Percentiles rank a stretch among this genome's conserved stretches.
These are phyloP conservation scores for Myiozetetes cayanensis DNA, from an alignment of 2,113 vertebrate genomes.

Conservation along the genomic window DNA sequence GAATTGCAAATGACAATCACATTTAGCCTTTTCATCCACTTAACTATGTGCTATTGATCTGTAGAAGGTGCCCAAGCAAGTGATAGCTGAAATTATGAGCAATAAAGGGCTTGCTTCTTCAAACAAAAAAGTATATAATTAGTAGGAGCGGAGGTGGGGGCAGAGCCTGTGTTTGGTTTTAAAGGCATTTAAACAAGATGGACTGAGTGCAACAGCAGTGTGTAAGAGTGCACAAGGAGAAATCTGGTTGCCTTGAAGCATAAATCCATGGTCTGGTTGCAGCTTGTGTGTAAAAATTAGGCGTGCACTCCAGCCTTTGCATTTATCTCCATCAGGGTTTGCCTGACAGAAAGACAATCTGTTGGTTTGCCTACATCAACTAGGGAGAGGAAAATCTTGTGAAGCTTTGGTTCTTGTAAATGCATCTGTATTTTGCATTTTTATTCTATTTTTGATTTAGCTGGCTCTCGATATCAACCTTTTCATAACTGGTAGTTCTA, in stretches of 20 bases:
- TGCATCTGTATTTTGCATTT: not conserved
- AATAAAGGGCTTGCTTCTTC: constrained; percentile 67
- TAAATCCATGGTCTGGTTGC: constrained; percentile 47
- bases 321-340: constrained; percentile 56
- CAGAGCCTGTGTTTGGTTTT: constrained; percentile 49
- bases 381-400: not conserved
- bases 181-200: constrained; percentile 54
- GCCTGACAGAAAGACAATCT: constrained; percentile 42
- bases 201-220: constrained; percentile 18
- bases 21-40: constrained; percentile 75
- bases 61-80: constrained; percentile 66
- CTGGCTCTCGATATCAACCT: not conserved
- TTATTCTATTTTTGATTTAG: constrained; percentile 32
- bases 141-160: constrained; percentile 31
- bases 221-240: not conserved
- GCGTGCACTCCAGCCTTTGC: constrained; percentile 16
- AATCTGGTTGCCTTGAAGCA: constrained; percentile 46
- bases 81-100: constrained; percentile 72
- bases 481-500: not conserved
- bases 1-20: constrained; percentile 72
- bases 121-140: constrained; percentile 73
- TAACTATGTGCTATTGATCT: constrained; percentile 72
- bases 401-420: not conserved
- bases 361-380: constrained; percentile 15
- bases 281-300: constrained; percentile 50